Evolutionary conservation across 2,888 invertebrate species (phyloP), one percentile per base, ranked within the genome.

Genomic region (Hetaerina titia): DNA sequence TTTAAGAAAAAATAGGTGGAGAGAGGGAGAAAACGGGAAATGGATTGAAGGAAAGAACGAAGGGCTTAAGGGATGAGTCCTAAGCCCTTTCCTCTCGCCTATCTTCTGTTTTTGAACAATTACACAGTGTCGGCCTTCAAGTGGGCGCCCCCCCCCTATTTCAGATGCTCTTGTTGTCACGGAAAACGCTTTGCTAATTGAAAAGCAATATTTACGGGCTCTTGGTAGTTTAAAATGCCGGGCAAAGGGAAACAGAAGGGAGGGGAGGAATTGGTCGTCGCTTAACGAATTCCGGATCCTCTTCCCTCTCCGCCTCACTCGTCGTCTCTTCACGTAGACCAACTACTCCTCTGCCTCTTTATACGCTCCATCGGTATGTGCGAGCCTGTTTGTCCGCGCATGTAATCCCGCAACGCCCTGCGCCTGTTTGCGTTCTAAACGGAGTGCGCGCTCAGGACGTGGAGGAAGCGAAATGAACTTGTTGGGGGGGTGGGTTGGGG

Each of bases 181-280:
- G 92, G 69, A 69, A 56, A 92, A 13, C 92, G 92, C 13, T 92
- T 92, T 92, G 69, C 69, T 92, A 92, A 92, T 92, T 74, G 92
- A 92, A 92, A 92, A 92, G 92, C 92, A 92, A 92, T 92, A 92
- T 92, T 92, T 92, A 92, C 92, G 74, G 92, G 92, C 92, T 92
- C 69, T 92, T 69, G 69, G 56, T 92, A 74, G 69, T 92, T 92
- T 74, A 92, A 92, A 90, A 64, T 45, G 90, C 90, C 90, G 64
- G 8, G 25, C 60, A 7, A 22, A 8, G 17, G 69, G 81, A 81
- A 13, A 25, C n/a, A n/a, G 69, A n/a, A 11, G 22, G 31, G 6
- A 15, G 31, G 13, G 63, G 31, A 63, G 63, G 63, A 60, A 90
- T 63, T 69, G 69, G 64, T 69, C 56, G 22, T 69, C 57, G 92